Evolutionary conservation across 2,888 invertebrate species (phyloP).

Genomic region (Eurois occulta): DNA sequence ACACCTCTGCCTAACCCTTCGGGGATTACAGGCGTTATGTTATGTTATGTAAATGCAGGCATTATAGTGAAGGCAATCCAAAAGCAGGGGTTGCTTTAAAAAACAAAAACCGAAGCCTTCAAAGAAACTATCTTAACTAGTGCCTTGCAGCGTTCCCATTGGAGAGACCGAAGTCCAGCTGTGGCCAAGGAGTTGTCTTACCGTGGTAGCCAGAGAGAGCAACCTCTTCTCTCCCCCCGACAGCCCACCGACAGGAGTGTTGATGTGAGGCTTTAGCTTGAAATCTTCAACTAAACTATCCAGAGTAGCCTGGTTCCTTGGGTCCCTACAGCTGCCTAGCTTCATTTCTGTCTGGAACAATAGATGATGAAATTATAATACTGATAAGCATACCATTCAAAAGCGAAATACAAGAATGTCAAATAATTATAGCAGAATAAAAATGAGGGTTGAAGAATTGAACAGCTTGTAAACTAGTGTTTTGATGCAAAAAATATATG

Average conservation of each 20-base stretch:
- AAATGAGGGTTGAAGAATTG: neutral
- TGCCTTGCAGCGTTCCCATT: neutral
- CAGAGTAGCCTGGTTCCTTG: constrained; percentile 73
- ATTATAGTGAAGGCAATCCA: neutral
- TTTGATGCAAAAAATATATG: neutral
- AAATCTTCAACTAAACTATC: constrained; percentile 90
- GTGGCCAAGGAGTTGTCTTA: constrained; percentile 72
- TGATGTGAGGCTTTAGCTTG: constrained; percentile 92
- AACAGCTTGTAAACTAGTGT: neutral
- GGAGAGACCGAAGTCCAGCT: neutral
- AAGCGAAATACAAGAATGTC: neutral
- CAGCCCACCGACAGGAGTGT: constrained; percentile 92
- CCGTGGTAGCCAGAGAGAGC: constrained; percentile 96
- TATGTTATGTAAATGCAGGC: neutral
- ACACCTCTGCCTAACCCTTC: too few relatives aligned
- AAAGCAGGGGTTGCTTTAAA: neutral
- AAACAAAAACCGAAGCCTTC: neutral
- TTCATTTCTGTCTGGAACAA: constrained; percentile 86
- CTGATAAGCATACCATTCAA: neutral
- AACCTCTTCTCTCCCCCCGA: constrained; percentile 97
- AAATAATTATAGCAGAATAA: neutral
- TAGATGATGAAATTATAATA: neutral
- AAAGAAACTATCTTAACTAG: neutral
- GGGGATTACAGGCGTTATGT: too few relatives aligned
- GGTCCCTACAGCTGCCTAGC: constrained; percentile 78